Base-by-base conservation (phyloP, 1,140 invertebrate species). In the Drosophila mojavensis region DNA sequence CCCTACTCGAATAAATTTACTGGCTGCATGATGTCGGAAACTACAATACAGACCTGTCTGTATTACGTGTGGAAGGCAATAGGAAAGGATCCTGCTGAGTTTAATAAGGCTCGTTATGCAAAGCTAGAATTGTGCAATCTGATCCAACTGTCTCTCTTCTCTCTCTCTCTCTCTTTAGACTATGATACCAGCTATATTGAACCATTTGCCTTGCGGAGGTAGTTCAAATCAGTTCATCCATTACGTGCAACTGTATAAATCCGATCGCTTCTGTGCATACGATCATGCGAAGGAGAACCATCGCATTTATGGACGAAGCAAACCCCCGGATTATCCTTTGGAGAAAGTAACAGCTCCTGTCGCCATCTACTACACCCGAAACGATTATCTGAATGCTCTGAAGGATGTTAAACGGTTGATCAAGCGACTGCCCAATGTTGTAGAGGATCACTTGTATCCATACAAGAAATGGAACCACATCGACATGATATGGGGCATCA, bases 301-400 rank as follows among this genome's bases (percentile, higher is more conserved):
- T 20, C 74, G 83, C n/a, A 71, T 84, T 0, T 95, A 95, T 67
- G 92, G 92, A 0, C 89, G 80, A 30, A 4, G 72, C 0, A 88
- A 58, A 13, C 94, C 95, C 11, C 94, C 94, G 1, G 75, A 91
- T 0, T 96, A 96, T 81, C 78, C 94, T 58, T 68, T 96, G 1
- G 82, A 88, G 1, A 94, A 93, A 26, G 92, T 96, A 2, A 94
- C 92, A 0, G 92, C 94, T 0, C 95, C 95, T 0, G 93, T 96
- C 2, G 95, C 94, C 26, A 78, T 97, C 4, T 95, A 96, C 85
- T 96, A 95, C 75, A 94, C 94, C 11, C 93, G 94, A 30, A 95
- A 95, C 72, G 97, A 98, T 84, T 95, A 94, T 72, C 86, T 97
- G 0, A 94, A 93, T 3, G 92, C 94, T 54, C 92, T 94, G 2